Evolutionary conservation across 1,140 invertebrate genomes (phyloP), one percentile per base, ranked within the genome.

Genomic region (Phthorimaea operculella): DNA sequence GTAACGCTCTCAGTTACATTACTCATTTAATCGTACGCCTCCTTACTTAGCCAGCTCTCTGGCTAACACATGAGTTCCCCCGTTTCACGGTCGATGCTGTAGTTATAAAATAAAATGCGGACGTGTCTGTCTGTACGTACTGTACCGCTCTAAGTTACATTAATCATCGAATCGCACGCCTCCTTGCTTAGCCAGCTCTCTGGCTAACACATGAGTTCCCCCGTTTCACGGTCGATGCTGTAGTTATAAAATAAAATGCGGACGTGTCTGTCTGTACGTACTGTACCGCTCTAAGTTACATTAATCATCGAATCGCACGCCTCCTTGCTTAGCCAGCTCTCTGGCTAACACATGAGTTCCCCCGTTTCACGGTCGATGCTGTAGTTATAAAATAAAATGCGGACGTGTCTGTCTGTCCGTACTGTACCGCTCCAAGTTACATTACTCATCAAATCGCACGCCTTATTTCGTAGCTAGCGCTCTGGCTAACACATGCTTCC

Each of bases 101-200:
- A 67, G 68, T 69, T 64, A 72, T 70, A 68, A 77, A 76, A 77
- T 72, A 76, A 77, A 79, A 82, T 74, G 66, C 72, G 74, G 78
- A 75, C 71, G 74, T 70, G 48, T 50, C 48, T 28, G 72, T 79
- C 76, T 78, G 74, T 82, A 72, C 61, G 70, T 28, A 28, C 21
- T 6, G 21, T 28, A 28, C 21, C 21, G 21, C 21, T 28, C 2
- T 28, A n/a, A n/a, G n/a, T n/a, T n/a, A n/a, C n/a, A n/a, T n/a
- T n/a, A n/a, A n/a, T n/a, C n/a, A n/a, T n/a, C n/a, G 10, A 4
- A 51, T 51, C 14, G 53, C 57, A 64, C 57, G 52, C 66, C 54
- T 70, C 69, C 60, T 62, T 62, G 10, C 3, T 9, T 39, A 12
- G n/a, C 36, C 10, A 12, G 10, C 10, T 39, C 36, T 10, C 4